Base-by-base conservation (phyloP, 2,113 vertebrate species). In the Oncorhynchus masou region DNA sequence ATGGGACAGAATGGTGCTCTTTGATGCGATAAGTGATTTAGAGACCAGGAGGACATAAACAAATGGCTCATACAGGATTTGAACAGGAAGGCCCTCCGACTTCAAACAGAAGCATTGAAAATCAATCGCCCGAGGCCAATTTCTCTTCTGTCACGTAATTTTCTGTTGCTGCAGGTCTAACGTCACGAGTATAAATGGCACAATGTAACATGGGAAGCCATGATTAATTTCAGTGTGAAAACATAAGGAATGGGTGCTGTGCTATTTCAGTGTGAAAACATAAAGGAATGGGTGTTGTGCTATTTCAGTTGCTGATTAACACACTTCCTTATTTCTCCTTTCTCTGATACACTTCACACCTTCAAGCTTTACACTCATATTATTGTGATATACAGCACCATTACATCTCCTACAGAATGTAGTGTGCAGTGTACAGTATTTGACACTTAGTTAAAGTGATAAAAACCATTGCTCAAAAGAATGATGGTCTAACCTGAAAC, bases 1-100 rank as follows among this genome's bases (percentile, higher is more conserved):
- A 74, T 45, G 15, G 81, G 83, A 84, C 84, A 74, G 84, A 87
- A 77, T 72, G 76, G 73, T 76, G 83, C 83, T 90, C 92, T 93
- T 93, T 93, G 92, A 94, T 93, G 91, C 85, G 90, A 82, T 91
- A 89, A 94, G 90, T 94, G 92, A 93, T 94, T 94, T 92, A 93
- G 88, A 84, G 86, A 82, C 70, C 81, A 71, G 75, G 71, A 83
- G 88, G 85, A 92, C 85, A 86, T 81, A 90, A 93, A 92, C 92
- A 92, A 91, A 90, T 15, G 83, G 80, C 87, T 91, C 85, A 86
- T 91, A 88, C 86, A 88, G 90, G 90, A 90, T 80, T 79, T 62
- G 83, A 73, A 82, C 90, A 93, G 94, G 94, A 94, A 94, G 89
- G 78, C 70, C 84, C 86, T 86, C 81, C 71, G 64, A 93, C 92